These are phyloP conservation scores for Colletes latitarsis DNA, from an alignment of 1,140 invertebrate species.

Conservation along the genomic window DNA sequence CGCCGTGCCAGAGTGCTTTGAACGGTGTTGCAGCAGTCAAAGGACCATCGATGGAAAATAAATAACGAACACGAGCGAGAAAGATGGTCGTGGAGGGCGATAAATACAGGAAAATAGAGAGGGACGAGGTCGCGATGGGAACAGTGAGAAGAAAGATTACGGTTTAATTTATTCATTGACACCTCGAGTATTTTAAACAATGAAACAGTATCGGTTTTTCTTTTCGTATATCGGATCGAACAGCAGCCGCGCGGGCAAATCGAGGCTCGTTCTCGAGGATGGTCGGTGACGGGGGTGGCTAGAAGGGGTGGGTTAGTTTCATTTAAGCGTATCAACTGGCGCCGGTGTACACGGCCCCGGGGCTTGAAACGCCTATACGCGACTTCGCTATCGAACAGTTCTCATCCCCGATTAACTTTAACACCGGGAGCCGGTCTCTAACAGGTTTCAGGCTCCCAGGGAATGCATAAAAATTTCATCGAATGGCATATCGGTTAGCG, in stretches of 20 bases:
- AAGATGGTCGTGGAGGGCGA: background rate
- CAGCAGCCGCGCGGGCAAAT: constrained; percentile 14
- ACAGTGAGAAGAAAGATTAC: background rate
- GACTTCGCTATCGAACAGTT: constrained; percentile 53
- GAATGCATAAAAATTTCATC: constrained; percentile 63
- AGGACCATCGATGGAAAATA: background rate
- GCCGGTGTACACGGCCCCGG: constrained; percentile 22
- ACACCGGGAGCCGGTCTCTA: constrained; percentile 18
- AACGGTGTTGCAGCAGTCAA: background rate
- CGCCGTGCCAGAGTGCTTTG: background rate
- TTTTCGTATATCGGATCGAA: constrained; percentile 53
- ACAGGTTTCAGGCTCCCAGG: constrained; percentile 20
- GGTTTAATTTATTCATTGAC: constrained; percentile 67
- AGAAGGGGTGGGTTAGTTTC: constrained; percentile 49
- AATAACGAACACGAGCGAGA: background rate
- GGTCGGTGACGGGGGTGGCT: background rate
- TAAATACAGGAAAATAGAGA: background rate
- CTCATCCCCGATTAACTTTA: constrained; percentile 63
- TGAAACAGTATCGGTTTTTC: constrained; percentile 51
- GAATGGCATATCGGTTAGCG: constrained; percentile 42
- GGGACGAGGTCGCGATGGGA: background rate
- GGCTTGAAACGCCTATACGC: constrained; percentile 41
- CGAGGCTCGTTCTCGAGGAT: constrained; percentile 7
- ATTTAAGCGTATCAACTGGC: constrained; percentile 55
- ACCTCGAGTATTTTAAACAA: constrained; percentile 59